Percentiles rank a stretch among this genome's conserved stretches.
Evolutionary conservation across 2,888 invertebrate genomes (phyloP).

Genomic region (Stenodema calcarata): DNA sequence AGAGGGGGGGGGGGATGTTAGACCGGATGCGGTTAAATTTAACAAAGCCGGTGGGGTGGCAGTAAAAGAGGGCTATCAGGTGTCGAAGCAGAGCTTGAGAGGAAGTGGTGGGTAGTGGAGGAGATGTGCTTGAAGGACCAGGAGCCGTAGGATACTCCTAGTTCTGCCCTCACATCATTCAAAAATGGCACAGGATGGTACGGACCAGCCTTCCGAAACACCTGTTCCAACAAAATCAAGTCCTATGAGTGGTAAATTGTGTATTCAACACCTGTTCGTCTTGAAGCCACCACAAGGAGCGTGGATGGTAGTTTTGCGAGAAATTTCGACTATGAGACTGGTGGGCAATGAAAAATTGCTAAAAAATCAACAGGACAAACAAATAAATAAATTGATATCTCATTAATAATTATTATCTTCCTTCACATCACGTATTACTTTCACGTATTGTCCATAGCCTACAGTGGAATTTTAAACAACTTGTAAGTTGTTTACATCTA

Average conservation of each 20-base stretch:
- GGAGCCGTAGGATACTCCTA: background rate
- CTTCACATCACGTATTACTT: no score
- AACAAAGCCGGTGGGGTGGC: slow-evolving; percentile 28
- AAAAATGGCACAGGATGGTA: background rate
- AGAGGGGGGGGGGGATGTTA: background rate
- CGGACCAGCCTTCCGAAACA: background rate
- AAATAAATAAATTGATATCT: no score
- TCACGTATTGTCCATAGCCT: no score
- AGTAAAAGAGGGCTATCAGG: background rate
- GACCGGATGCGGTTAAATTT: slow-evolving; percentile 38
- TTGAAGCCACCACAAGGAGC: background rate
- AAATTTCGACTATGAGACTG: no score
- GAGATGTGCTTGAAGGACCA: slow-evolving; percentile 32
- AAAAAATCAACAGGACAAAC: no score
- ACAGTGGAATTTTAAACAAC: no score
- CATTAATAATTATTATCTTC: no score
- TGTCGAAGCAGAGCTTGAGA: background rate
- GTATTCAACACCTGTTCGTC: background rate
- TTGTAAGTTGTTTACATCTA: no score
- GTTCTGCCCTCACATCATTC: background rate
- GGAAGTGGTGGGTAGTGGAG: slow-evolving; percentile 14
- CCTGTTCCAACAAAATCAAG: background rate
- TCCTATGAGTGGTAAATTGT: background rate
- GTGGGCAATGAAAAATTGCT: no score
- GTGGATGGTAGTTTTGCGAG: no score